Percentiles rank a stretch among this genome's conserved stretches.
These are phyloP conservation scores for Acanthornis magna DNA, from an alignment of 2,797 vertebrate species.

Conservation along the genomic window DNA sequence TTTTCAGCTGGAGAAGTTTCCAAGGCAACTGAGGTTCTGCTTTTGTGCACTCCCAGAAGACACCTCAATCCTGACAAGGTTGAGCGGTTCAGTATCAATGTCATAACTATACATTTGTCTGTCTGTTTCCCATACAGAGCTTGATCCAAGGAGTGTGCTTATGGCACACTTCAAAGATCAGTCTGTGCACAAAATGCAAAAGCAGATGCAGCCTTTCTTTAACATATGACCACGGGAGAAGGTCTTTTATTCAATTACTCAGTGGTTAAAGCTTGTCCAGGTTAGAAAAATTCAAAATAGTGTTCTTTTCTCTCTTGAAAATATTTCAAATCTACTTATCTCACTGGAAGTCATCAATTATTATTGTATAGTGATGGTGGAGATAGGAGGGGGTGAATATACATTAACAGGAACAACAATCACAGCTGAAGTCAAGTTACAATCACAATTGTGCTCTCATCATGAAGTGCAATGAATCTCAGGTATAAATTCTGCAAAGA, in stretches of 20 bases:
- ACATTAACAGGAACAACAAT: background rate
- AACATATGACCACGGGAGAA: background rate
- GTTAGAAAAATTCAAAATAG: background rate
- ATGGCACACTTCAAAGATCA: conserved; percentile 8
- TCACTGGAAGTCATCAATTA: background rate
- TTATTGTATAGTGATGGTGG: background rate
- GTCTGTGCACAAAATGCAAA: conserved; percentile 18
- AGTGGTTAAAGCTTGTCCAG: background rate
- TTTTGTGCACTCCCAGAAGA: conserved; percentile 65
- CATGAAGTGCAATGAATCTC: background rate
- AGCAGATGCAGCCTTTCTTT: background rate
- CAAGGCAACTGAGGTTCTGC: conserved; percentile 68
- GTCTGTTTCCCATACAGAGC: background rate
- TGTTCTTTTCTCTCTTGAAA: background rate
- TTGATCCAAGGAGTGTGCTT: conserved; percentile 16
- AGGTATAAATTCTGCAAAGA: background rate
- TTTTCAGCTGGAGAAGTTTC: conserved; percentile 66
- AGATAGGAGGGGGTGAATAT: background rate
- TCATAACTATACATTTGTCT: conserved; percentile 63
- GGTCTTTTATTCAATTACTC: background rate
- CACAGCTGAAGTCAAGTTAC: rapidly evolving
- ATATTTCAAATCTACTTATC: background rate
- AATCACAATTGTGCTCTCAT: background rate
- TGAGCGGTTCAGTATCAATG: conserved; percentile 39
- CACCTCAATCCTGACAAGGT: conserved; percentile 58